phyloP scores from a whole-genome alignment of 2,888 invertebrate genomes.

The Lysandra coridon region DNA sequence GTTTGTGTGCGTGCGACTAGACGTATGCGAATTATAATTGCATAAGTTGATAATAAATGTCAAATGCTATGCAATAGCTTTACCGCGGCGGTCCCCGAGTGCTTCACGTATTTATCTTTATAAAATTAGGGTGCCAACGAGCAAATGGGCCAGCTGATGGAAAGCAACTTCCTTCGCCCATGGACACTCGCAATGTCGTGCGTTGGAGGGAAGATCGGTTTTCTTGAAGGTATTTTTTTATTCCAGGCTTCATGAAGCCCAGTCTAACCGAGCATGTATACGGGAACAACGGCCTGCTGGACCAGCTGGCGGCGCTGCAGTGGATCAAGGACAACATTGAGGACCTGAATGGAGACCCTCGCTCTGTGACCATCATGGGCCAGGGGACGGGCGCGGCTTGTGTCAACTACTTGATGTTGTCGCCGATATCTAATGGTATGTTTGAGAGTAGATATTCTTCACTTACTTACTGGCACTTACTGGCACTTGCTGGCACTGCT shows the following conservation, averaged over 20 bases:
- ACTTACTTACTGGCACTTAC: too few species aligned
- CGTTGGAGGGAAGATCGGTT: not conserved
- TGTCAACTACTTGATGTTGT: conserved; percentile 95
- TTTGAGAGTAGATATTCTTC: not conserved
- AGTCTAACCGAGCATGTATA: conserved; percentile 86
- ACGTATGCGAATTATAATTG: too few species aligned
- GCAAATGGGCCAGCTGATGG: too few species aligned
- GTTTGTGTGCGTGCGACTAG: too few species aligned
- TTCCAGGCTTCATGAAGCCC: conserved; percentile 88
- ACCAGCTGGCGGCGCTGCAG: conserved; percentile 95
- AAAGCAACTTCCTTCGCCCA: too few species aligned
- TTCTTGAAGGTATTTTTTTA: not conserved
- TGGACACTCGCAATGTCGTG: too few species aligned
- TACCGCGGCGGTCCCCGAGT: too few species aligned
- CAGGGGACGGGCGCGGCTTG: conserved; percentile 98
- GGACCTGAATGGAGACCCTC: conserved; percentile 93
- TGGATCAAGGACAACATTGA: conserved; percentile 97
- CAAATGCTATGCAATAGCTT: too few species aligned
- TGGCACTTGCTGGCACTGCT: too few species aligned
- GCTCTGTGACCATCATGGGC: conserved; percentile 94
- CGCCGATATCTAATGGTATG: conserved; percentile 88
- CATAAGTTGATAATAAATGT: too few species aligned
- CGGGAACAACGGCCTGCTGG: conserved; percentile 96
- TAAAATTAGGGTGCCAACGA: too few species aligned
- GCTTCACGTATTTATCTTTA: too few species aligned